Evolutionary conservation across 2,888 invertebrate species (phyloP), one percentile per base, ranked within the genome.

Genomic region (Gastrophysa polygoni): DNA sequence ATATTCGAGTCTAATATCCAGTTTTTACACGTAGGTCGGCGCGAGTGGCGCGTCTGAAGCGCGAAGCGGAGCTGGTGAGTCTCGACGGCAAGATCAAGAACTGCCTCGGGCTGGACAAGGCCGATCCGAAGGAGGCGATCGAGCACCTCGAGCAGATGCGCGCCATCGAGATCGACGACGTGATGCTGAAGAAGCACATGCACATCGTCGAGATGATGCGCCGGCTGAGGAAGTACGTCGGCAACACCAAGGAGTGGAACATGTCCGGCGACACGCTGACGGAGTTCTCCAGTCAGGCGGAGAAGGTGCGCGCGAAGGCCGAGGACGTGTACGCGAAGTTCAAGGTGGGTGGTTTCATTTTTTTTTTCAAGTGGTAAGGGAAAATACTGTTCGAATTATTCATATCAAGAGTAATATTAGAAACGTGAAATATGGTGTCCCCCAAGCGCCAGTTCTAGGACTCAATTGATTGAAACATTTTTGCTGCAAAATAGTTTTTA

Each of bases 131-230:
- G 32, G 82, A 86, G 59, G 92, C 93, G 66, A 78, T 93, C 32
- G 86, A 88, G 55, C 82, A 89, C 1, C 82, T 95, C 68, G 89
- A 91, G 46, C 86, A 79, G 10, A 81, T 85, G 70, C 73, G 83
- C 77, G 84, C 84, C 6, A 75, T 91, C 62, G 82, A 88, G 4
- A 77, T 91, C 18, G 89, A 89, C 64, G 87, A 89, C 0, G 80
- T 93, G 18, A 92, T 93, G 90, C 79, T 95, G 44, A 86, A 92
- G 59, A 93, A 93, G 71, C 91, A 93, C 82, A 90, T 93, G 0
- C 87, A 89, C 48, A 86, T 91, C 69, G 85, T 94, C 48, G 90
- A 92, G 74, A 93, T 92, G 0, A 86, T 93, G 55, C 89, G 90
- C 72, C 69, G 91, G 63, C 83, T 92, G 79, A 84, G 91, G 14